phyloP scores from a whole-genome alignment of 2,888 invertebrate genomes.

The Synergus umbraculus region DNA sequence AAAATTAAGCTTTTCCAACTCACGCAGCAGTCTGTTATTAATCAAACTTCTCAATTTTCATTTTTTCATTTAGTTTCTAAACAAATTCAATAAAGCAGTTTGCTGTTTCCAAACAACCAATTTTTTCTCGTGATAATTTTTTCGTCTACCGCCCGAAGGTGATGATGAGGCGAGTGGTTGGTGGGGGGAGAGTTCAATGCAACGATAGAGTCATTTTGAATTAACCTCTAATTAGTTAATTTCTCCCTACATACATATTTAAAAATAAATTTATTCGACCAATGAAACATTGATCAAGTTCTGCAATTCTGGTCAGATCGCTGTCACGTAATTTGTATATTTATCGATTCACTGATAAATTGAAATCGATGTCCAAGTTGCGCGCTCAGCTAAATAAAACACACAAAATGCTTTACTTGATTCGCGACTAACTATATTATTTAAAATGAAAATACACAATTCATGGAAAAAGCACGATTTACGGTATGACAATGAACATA shows the following conservation, averaged over 20 bases:
- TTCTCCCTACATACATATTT: conserved; percentile 23
- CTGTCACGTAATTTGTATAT: conserved; percentile 38
- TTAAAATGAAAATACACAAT: conserved; percentile 40
- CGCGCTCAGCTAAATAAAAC: conserved; percentile 23
- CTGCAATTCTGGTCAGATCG: not conserved
- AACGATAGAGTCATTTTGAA: conserved; percentile 17
- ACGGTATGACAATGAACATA: conserved; percentile 27
- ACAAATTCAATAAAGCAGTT: too few species aligned
- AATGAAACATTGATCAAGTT: conserved; percentile 26
- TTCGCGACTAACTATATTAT: conserved; percentile 27
- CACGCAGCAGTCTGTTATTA: not conserved
- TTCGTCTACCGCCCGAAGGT: too few species aligned
- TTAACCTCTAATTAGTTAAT: conserved; percentile 39
- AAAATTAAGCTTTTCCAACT: conserved; percentile 11
- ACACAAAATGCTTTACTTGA: conserved; percentile 21
- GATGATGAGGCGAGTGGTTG: too few species aligned
- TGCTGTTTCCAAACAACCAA: too few species aligned
- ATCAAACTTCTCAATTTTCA: not conserved
- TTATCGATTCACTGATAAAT: conserved; percentile 27
- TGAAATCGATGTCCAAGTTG: conserved; percentile 32
- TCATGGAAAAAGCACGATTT: conserved; percentile 29
- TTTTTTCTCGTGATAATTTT: too few species aligned
- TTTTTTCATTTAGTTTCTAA: too few species aligned
- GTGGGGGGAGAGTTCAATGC: not conserved
- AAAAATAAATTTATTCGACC: conserved; percentile 36